Percentiles rank a stretch among this genome's conserved stretches.
Conservation (phyloP, 2,797 vertebrate species). For the Dipus sagitta region DNA sequence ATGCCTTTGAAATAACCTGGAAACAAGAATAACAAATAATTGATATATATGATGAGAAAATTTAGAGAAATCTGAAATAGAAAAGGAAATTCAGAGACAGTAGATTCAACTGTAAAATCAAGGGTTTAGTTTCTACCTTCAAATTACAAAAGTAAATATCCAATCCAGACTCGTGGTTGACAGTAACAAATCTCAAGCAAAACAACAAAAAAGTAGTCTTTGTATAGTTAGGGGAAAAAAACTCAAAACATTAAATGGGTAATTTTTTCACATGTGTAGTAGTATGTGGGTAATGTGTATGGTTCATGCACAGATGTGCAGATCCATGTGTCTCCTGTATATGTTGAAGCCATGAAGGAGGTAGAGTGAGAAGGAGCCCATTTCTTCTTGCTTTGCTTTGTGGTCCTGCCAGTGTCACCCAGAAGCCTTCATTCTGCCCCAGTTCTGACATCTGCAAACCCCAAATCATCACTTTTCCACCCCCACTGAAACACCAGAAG, state of each 20-base stretch:
- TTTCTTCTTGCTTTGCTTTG: too few relatives aligned
- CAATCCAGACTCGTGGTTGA: background rate
- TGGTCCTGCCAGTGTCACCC: too few relatives aligned
- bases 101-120: background rate
- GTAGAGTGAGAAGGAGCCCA: too few relatives aligned
- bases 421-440: too few relatives aligned
- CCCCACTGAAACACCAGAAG: background rate
- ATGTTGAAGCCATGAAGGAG: too few relatives aligned
- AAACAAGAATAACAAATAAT: background rate
- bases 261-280: background rate
- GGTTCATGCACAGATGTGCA: too few relatives aligned
- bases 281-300: too few relatives aligned
- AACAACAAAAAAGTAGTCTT: background rate
- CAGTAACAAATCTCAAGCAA: background rate
- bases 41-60: background rate
- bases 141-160: conserved; percentile 8
- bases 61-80: background rate
- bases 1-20: conserved; percentile 33
- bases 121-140: background rate
- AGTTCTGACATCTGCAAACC: too few relatives aligned
- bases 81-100: background rate
- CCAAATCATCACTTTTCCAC: background rate
- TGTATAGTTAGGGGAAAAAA: conserved; percentile 1
- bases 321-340: too few relatives aligned
- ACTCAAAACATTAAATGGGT: background rate